Percentiles rank a stretch among this genome's conserved stretches.
These are phyloP conservation scores for Cyprinodon variegatus DNA, from an alignment of 2,113 vertebrate species.

Conservation along the genomic window DNA sequence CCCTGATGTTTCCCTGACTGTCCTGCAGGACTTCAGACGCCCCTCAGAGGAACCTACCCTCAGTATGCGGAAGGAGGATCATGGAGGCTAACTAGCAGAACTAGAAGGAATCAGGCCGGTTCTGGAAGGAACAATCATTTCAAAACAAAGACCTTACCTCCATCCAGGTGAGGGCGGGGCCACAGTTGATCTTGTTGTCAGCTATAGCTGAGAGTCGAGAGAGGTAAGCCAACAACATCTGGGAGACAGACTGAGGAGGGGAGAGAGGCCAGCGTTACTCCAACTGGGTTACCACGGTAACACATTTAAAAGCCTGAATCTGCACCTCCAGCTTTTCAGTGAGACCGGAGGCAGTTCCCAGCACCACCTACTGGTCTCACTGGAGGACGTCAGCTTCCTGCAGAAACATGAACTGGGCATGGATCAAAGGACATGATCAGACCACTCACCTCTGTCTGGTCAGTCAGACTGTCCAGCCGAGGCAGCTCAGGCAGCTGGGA, in stretches of 20 bases:
- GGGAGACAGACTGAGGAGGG: slow-evolving; percentile 87
- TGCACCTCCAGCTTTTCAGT: too few species aligned
- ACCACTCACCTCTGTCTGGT: slow-evolving; percentile 88
- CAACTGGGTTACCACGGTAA: too few species aligned
- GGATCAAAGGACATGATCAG: not conserved
- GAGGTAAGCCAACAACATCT: slow-evolving; percentile 98
- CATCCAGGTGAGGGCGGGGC: slow-evolving; percentile 98
- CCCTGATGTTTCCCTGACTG: too few species aligned
- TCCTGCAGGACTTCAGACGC: too few species aligned
- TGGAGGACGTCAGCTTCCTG: too few species aligned
- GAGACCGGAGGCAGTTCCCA: not conserved
- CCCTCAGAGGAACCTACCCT: too few species aligned
- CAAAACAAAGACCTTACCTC: slow-evolving; percentile 82
- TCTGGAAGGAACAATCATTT: not conserved
- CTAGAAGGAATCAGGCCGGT: too few species aligned
- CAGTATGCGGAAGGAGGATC: too few species aligned
- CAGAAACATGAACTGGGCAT: too few species aligned
- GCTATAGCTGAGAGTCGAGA: slow-evolving; percentile 94
- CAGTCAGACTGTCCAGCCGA: slow-evolving; percentile 89
- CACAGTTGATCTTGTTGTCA: slow-evolving; percentile 99
- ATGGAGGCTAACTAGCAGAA: too few species aligned
- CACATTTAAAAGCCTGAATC: too few species aligned
- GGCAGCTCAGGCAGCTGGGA: slow-evolving; percentile 96
- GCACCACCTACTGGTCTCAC: too few species aligned
- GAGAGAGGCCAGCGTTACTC: slow-evolving; percentile 20